These are phyloP conservation scores for Nipponia nippon DNA, from an alignment of 2,113 vertebrate genomes.

Conservation along the genomic window DNA sequence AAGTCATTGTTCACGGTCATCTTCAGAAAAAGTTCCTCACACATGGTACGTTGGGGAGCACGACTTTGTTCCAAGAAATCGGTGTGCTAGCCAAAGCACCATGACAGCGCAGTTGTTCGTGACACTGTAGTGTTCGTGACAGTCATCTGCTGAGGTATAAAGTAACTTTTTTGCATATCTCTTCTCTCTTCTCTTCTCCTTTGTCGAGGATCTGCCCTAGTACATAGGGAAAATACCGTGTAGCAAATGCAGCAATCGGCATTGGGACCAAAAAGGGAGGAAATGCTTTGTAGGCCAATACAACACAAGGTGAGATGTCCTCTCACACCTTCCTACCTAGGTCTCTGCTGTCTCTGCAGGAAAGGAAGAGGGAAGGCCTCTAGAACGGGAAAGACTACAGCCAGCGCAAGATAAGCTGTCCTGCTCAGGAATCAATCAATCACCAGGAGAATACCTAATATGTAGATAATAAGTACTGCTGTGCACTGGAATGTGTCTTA, in stretches of 20 bases:
- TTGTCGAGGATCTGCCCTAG: background rate
- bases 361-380: background rate
- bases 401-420: background rate
- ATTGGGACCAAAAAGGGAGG: background rate
- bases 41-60: background rate
- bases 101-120: background rate
- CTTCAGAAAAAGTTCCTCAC: background rate
- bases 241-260: background rate
- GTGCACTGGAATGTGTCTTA: background rate
- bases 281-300: background rate
- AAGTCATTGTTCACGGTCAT: background rate
- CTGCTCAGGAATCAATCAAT: background rate
- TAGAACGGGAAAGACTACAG: background rate
- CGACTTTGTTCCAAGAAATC: background rate
- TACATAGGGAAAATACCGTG: background rate
- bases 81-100: background rate
- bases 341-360: background rate
- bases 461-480: background rate
- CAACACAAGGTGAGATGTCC: background rate
- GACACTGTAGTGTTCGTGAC: background rate
- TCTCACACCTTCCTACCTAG: background rate
- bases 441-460: background rate
- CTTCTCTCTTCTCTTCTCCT: background rate
- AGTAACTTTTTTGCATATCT: background rate
- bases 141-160: background rate